Base-by-base conservation (phyloP, 2,888 invertebrate species). In the Heliconius aoede region DNA sequence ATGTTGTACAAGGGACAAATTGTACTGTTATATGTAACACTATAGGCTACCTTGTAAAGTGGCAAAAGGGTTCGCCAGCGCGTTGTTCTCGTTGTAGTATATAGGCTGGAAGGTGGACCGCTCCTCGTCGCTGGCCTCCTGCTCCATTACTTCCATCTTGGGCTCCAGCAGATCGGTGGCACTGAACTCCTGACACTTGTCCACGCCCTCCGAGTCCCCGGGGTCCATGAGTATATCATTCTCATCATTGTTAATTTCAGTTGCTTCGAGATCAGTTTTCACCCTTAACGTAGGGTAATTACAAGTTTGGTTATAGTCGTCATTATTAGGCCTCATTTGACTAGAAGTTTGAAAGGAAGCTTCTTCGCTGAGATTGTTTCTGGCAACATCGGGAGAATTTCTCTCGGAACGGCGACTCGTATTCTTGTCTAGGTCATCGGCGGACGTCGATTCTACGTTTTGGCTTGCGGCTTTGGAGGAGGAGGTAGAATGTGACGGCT, bases 81-180 rank as follows among this genome's bases (percentile, higher is more conserved):
- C 84, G 81, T 92, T 94, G 80, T 91, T 94, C 82, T 94, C 94
- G 81, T 88, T 89, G 85, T 89, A 93, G 84, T 90, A 94, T 80
- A 93, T 86, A 76, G 90, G 93, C 78, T 90, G 92, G 82, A 91
- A 94, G 81, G 83, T 86, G 65, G 94, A 90, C 78, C 94, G 91
- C 84, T 96, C 97, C 83, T 96, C 96, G 86, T 97, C 97, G 86
- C 96, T 96, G 81, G 95, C 95, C 90, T 94, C 94, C 80, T 93
- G 96, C 89, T 97, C 97, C 86, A 96, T 96, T 83, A 96, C 94
- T 94, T 97, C 96, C 91, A 96, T 93, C 95, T 97, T 97, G 85
- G 96, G 96, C 94, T 96, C 94, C 81, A 94, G 86, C 83, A 94
- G 90, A 85, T 95, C 95, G 58, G 93, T 88, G 80, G 92, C 94